Percentiles rank a stretch among this genome's conserved stretches.
These are phyloP conservation scores for Macrobrachium nipponense DNA, from an alignment of 1,140 invertebrate genomes.

Conservation along the genomic window DNA sequence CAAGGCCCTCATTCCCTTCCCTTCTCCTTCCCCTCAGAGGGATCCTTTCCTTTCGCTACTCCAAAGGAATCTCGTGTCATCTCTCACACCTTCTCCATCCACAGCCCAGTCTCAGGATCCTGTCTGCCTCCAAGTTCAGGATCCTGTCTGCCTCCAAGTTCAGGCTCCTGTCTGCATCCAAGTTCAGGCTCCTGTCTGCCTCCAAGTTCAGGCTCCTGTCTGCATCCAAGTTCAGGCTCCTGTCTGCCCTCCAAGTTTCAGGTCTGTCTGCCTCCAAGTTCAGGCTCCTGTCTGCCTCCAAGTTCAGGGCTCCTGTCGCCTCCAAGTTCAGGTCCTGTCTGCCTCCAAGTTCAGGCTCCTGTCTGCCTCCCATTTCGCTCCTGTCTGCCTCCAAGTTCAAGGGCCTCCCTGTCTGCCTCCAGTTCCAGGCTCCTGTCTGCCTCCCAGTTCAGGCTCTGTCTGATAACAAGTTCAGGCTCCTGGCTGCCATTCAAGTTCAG, in stretches of 20 bases:
- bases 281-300: not conserved
- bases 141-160: not conserved
- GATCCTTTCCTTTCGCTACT: too few species aligned
- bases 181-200: not conserved
- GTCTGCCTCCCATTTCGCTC: too few species aligned
- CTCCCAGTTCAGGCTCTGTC: too few species aligned
- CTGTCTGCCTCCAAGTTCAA: too few species aligned
- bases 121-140: not conserved
- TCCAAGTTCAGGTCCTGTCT: not conserved
- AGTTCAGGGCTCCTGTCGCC: not conserved
- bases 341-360: not conserved
- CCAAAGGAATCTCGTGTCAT: too few species aligned
- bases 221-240: not conserved
- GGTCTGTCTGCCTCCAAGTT: not conserved
- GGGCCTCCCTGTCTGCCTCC: not conserved
- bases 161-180: not conserved
- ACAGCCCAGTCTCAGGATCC: not conserved
- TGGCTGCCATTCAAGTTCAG: too few species aligned
- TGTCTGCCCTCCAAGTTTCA: not conserved
- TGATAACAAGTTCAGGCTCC: too few species aligned
- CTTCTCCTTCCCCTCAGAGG: too few species aligned
- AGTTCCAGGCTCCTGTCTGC: not conserved
- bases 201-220: not conserved
- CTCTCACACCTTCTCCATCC: too few species aligned
- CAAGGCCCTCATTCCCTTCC: too few species aligned